Evolutionary conservation across 2,888 invertebrate species (phyloP).

Genomic region (Lycaena phlaeas): DNA sequence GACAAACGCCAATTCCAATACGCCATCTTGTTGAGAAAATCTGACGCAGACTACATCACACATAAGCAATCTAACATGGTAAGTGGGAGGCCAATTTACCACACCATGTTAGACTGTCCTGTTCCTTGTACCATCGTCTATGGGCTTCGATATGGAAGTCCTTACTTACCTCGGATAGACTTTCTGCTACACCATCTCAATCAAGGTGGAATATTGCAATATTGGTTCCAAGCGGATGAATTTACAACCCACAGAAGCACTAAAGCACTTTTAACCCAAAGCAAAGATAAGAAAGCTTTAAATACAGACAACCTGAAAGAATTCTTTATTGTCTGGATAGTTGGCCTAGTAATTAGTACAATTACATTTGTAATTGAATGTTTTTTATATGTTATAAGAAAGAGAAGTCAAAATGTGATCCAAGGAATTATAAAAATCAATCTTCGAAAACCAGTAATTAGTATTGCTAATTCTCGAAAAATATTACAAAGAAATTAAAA

Average conservation of each 20-base stretch:
- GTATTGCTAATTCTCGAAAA: too few species aligned
- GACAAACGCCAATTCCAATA: slow-evolving; percentile 48
- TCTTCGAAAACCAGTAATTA: too few species aligned
- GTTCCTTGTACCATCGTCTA: slow-evolving; percentile 72
- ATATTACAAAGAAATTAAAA: too few species aligned
- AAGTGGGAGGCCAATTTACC: slow-evolving; percentile 57
- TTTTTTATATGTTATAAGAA: slow-evolving; percentile 3
- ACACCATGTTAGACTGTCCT: slow-evolving; percentile 63
- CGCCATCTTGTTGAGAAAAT: slow-evolving; percentile 62
- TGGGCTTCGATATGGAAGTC: slow-evolving; percentile 72
- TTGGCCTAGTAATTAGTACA: slow-evolving; percentile 37
- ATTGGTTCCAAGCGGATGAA: slow-evolving; percentile 48
- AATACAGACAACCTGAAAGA: slow-evolving; percentile 55
- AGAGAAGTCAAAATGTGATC: slow-evolving; percentile 2
- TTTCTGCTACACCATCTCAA: slow-evolving; percentile 52
- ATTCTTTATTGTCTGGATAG: slow-evolving; percentile 44
- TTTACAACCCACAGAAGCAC: slow-evolving; percentile 27
- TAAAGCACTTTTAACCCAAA: slow-evolving; percentile 23
- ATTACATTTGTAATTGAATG: slow-evolving; percentile 39
- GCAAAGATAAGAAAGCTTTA: slow-evolving; percentile 46
- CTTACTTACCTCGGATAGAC: slow-evolving; percentile 62
- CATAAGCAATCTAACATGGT: slow-evolving; percentile 37
- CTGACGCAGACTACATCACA: slow-evolving; percentile 43
- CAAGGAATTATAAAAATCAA: too few species aligned
- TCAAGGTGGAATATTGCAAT: slow-evolving; percentile 64